Conservation (phyloP, 1,140 invertebrate genomes). For the Archegozetes longisetosus region DNA sequence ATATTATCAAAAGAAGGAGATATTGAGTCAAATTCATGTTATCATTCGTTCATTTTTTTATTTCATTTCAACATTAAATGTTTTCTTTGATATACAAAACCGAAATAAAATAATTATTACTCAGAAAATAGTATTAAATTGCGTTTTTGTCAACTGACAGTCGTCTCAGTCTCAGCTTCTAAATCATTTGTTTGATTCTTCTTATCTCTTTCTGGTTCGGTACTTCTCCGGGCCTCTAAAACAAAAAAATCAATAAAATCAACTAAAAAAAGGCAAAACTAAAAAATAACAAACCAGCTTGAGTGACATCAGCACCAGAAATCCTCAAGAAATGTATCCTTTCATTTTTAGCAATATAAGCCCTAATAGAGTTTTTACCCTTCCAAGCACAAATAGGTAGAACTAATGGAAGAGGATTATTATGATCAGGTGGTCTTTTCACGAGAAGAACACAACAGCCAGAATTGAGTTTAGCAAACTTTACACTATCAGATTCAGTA, state of each 20-base stretch:
- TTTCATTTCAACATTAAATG: background rate
- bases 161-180: background rate
- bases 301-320: constrained; percentile 47
- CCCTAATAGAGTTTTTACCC: constrained; percentile 64
- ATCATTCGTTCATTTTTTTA: background rate
- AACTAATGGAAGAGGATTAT: constrained; percentile 49
- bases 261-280: background rate
- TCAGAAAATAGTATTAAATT: no score
- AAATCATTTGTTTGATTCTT: background rate
- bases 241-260: background rate
- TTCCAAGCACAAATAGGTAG: constrained; percentile 71
- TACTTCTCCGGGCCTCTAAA: background rate
- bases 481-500: constrained; percentile 22
- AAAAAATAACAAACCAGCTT: background rate
- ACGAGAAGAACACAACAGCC: constrained; percentile 6
- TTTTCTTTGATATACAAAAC: background rate
- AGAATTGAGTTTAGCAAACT: background rate
- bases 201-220: background rate
- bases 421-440: constrained; percentile 7
- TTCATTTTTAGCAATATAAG: constrained; percentile 64
- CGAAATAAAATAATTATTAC: background rate
- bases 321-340: constrained; percentile 67
- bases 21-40: constrained; percentile 39
- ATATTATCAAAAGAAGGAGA: constrained; percentile 72
- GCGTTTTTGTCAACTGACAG: no score